phyloP scores from a whole-genome alignment of 2,888 invertebrate species.

The Acrobasis repandana region DNA sequence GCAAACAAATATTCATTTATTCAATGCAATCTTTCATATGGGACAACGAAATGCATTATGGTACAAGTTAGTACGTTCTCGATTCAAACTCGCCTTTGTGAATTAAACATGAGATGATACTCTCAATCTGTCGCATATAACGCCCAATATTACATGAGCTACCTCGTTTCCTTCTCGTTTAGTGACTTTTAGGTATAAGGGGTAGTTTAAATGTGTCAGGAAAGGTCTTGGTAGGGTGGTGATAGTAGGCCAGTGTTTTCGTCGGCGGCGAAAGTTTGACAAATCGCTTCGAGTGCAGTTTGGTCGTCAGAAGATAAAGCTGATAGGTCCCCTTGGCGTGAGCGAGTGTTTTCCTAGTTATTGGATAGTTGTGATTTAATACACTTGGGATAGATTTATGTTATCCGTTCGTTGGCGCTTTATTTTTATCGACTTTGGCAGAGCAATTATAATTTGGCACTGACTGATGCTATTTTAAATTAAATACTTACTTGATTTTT shows the following conservation, averaged over 20 bases:
- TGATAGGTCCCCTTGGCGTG: constrained; percentile 53
- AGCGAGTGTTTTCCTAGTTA: constrained; percentile 49
- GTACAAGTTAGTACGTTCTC: constrained; percentile 49
- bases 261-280: constrained; percentile 66
- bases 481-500: too few species aligned
- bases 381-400: constrained; percentile 51
- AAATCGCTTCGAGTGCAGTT: constrained; percentile 67
- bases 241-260: constrained; percentile 55
- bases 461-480: too few species aligned
- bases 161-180: constrained; percentile 15
- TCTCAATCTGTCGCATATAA: constrained; percentile 66
- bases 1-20: constrained; percentile 64
- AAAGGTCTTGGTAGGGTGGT: constrained; percentile 44
- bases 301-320: constrained; percentile 61
- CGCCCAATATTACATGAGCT: constrained; percentile 48
- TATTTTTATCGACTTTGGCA: constrained; percentile 17
- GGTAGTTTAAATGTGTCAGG: constrained; percentile 12
- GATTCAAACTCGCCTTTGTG: constrained; percentile 64
- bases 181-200: not conserved
- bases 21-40: constrained; percentile 60
- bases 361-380: constrained; percentile 51
- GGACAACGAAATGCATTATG: constrained; percentile 63
- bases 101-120: constrained; percentile 76
- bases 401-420: constrained; percentile 40
- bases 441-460: not conserved